These are phyloP conservation scores for Sprattus sprattus DNA, from an alignment of 2,113 vertebrate species.

Conservation along the genomic window DNA sequence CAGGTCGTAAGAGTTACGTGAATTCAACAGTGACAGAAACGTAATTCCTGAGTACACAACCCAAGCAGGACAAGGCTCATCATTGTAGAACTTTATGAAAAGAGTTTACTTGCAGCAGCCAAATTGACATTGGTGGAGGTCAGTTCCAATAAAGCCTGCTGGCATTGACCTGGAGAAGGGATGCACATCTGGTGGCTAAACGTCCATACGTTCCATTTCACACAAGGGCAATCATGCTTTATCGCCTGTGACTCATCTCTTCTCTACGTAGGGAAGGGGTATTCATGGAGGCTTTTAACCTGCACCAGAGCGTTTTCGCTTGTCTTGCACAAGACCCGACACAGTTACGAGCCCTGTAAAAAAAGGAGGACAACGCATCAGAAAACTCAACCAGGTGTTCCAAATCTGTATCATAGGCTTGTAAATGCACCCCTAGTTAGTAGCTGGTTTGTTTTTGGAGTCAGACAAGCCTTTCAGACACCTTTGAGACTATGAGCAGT, in stretches of 20 bases:
- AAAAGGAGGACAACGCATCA: background rate
- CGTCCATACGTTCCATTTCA: background rate
- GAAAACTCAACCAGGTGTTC: slow-evolving; percentile 14
- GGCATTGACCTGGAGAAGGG: background rate
- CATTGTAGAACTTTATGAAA: background rate
- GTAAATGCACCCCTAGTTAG: background rate
- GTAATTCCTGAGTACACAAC: background rate
- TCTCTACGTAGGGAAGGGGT: background rate
- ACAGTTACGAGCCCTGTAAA: slow-evolving; percentile 2
- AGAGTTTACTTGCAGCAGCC: background rate
- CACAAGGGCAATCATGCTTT: background rate
- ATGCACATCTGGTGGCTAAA: slow-evolving; percentile 11
- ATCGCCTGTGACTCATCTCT: background rate
- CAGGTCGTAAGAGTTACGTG: background rate
- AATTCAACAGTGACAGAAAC: background rate
- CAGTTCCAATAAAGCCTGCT: background rate
- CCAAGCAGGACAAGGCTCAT: background rate
- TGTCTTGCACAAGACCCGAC: slow-evolving; percentile 3
- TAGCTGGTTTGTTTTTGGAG: background rate
- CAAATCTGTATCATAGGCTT: slow-evolving; percentile 8
- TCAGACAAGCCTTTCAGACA: background rate
- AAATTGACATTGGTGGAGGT: background rate
- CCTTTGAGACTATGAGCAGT: background rate
- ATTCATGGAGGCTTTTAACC: background rate
- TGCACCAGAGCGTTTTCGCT: background rate